phyloP scores from a whole-genome alignment of 2,113 vertebrate species.

The Tonatia bakeri region DNA sequence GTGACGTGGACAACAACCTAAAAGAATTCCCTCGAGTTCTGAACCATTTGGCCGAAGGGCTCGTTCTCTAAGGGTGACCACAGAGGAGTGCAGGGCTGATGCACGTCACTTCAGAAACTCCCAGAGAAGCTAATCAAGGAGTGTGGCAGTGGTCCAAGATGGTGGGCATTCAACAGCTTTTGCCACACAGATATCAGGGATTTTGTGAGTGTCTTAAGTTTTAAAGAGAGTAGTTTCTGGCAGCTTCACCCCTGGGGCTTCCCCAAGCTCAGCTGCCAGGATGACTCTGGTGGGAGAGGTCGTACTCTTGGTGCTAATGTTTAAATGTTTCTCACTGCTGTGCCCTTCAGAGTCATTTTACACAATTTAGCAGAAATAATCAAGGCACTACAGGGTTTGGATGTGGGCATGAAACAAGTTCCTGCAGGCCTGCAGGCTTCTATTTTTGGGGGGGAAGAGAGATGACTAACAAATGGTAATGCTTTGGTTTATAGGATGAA shows the following conservation, averaged over 20 bases:
- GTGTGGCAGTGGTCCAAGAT: not conserved
- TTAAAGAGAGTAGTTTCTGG: not conserved
- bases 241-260: not conserved
- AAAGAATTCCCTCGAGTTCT: not conserved
- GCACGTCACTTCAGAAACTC: not conserved
- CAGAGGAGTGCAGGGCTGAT: not conserved
- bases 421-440: not conserved
- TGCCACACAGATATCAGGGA: not conserved
- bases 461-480: not conserved
- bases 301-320: not conserved
- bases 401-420: not conserved
- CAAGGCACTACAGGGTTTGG: not conserved
- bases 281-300: not conserved
- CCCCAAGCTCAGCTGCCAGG: not conserved
- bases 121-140: not conserved
- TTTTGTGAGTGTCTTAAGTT: not conserved
- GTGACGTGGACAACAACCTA: not conserved
- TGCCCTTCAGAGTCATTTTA: not conserved
- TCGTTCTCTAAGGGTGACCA: not conserved
- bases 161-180: not conserved
- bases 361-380: not conserved
- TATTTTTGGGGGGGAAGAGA: not conserved
- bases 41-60: not conserved
- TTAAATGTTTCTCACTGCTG: not conserved
- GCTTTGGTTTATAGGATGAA: not conserved